phyloP scores from a whole-genome alignment of 2,113 vertebrate genomes.

The Puma concolor region DNA sequence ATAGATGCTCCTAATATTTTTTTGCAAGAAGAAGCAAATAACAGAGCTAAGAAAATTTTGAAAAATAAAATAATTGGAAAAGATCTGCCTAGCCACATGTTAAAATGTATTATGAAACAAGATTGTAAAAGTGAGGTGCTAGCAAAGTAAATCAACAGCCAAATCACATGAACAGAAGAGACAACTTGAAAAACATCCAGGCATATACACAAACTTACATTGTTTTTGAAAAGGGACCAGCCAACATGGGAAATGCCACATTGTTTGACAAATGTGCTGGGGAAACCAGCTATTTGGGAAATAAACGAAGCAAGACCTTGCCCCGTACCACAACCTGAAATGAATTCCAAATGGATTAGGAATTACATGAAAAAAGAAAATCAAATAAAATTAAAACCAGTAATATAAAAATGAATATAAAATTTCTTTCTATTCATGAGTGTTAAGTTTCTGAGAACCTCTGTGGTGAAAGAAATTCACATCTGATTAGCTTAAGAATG shows the following conservation, averaged over 20 bases:
- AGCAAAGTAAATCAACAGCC: constrained; percentile 1
- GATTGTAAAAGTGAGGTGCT: not conserved
- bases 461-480: not conserved
- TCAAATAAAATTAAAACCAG: not conserved
- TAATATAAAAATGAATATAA: not conserved
- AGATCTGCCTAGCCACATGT: not conserved
- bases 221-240: not conserved
- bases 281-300: not conserved
- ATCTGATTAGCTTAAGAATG: not conserved
- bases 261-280: not conserved
- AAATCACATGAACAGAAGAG: not conserved
- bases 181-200: not conserved
- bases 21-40: not conserved
- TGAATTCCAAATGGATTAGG: not conserved
- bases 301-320: not conserved
- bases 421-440: not conserved
- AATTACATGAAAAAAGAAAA: not conserved
- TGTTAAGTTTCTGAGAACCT: constrained; percentile 3
- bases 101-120: not conserved
- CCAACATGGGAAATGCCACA: not conserved
- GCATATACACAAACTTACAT: not conserved
- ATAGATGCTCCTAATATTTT: not conserved
- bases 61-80: not conserved
- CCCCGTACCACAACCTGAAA: not conserved
- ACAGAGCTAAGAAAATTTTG: not conserved